Conservation (phyloP, 1,140 invertebrate genomes). For the Diploscapter pachys region DNA sequence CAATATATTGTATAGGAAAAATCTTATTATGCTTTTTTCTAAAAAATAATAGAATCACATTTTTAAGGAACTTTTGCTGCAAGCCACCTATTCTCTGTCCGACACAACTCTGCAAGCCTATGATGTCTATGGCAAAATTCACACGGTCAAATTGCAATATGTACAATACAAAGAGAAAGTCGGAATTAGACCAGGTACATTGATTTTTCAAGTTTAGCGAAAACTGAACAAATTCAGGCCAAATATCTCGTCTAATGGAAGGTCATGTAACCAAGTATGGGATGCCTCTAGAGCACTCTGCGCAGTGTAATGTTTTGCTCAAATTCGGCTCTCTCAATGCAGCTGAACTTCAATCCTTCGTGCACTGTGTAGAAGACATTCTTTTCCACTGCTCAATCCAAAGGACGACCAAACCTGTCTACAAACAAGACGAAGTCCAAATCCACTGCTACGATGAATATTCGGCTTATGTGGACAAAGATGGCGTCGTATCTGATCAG, state of each 20-base stretch:
- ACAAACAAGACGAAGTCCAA: constrained; percentile 97
- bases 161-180: constrained; percentile 97
- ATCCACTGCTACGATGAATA: constrained; percentile 79
- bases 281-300: constrained; percentile 89
- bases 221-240: constrained; percentile 34
- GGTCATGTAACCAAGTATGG: constrained; percentile 92
- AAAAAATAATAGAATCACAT: too few relatives aligned
- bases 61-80: constrained; percentile 63
- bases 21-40: too few relatives aligned
- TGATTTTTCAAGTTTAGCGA: constrained; percentile 58
- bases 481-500: constrained; percentile 80
- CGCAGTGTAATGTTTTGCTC: constrained; percentile 84
- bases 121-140: constrained; percentile 97
- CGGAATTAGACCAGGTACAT: constrained; percentile 89
- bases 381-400: constrained; percentile 78
- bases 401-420: constrained; percentile 81
- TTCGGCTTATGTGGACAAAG: constrained; percentile 82
- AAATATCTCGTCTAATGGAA: constrained; percentile 62
- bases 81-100: constrained; percentile 57
- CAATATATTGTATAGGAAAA: too few relatives aligned
- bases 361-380: constrained; percentile 79
- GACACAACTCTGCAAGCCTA: constrained; percentile 55
- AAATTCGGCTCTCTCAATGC: constrained; percentile 86
- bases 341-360: constrained; percentile 86
- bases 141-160: constrained; percentile 95